phyloP scores from a whole-genome alignment of 2,113 vertebrate species.

The Bubo blakistoni region DNA sequence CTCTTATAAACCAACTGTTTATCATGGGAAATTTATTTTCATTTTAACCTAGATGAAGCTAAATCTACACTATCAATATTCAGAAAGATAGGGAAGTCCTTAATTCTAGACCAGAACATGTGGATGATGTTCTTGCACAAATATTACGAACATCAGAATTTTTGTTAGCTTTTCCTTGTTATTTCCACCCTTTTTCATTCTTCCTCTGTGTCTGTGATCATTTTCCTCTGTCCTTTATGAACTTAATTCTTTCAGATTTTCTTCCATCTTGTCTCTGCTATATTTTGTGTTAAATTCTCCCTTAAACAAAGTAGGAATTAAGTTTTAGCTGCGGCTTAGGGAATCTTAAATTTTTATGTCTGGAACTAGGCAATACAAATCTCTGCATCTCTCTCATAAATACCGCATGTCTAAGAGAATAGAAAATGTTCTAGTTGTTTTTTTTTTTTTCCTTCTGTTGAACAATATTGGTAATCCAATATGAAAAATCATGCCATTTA shows the following conservation, averaged over 20 bases:
- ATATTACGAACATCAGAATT: not conserved
- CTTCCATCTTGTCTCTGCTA: not conserved
- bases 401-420: accelerated
- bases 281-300: not conserved
- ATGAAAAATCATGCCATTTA: not conserved
- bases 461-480: not conserved
- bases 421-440: not conserved
- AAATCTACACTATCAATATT: not conserved
- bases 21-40: not conserved
- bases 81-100: not conserved
- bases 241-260: not conserved
- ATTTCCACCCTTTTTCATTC: not conserved
- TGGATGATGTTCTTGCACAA: not conserved
- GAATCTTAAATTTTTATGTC: not conserved
- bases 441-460: not conserved
- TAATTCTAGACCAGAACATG: not conserved
- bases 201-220: accelerated
- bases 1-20: not conserved
- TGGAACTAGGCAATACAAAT: not conserved
- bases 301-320: not conserved
- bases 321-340: not conserved
- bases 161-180: not conserved
- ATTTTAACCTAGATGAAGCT: not conserved
- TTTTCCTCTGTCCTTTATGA: not conserved
- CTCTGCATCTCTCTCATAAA: not conserved